Conservation (phyloP, 2,888 invertebrate genomes). For the Syrista parreyssii region DNA sequence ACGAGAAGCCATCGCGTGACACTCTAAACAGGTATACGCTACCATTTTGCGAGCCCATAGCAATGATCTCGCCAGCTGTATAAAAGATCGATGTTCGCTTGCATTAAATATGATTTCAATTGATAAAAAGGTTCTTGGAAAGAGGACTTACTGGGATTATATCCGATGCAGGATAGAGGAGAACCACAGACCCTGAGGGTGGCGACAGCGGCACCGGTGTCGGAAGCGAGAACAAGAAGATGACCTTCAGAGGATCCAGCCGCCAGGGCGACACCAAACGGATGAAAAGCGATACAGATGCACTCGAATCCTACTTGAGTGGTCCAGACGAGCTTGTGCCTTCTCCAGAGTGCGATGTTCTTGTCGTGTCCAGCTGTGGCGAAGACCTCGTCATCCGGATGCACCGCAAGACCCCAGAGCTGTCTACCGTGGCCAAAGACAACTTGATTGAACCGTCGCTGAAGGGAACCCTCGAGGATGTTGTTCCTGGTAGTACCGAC, state of each 20-base stretch:
- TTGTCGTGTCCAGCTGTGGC: conserved; percentile 94
- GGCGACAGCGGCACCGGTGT: conserved; percentile 86
- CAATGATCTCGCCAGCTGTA: conserved; percentile 86
- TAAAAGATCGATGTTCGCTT: conserved; percentile 21
- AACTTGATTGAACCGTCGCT: conserved; percentile 86
- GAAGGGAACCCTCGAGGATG: conserved; percentile 90
- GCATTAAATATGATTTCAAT: neutral
- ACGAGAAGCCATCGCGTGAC: conserved; percentile 89
- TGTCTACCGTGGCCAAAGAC: conserved; percentile 91
- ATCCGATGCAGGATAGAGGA: conserved; percentile 86
- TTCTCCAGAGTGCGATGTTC: conserved; percentile 90
- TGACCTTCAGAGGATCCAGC: conserved; percentile 93
- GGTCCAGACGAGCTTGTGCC: conserved; percentile 88
- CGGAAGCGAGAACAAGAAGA: conserved; percentile 85
- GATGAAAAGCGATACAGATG: conserved; percentile 87
- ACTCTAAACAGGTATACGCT: conserved; percentile 85
- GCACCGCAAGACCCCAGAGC: conserved; percentile 88
- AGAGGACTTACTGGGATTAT: conserved; percentile 81
- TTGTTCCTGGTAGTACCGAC: conserved; percentile 91
- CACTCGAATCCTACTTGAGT: conserved; percentile 91
- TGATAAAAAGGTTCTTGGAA: neutral
- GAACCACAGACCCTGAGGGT: conserved; percentile 89
- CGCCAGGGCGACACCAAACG: conserved; percentile 86
- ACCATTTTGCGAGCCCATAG: conserved; percentile 92
- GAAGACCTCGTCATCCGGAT: conserved; percentile 91